Conservation (phyloP, 2,797 vertebrate genomes). For the Lophius americanus region DNA sequence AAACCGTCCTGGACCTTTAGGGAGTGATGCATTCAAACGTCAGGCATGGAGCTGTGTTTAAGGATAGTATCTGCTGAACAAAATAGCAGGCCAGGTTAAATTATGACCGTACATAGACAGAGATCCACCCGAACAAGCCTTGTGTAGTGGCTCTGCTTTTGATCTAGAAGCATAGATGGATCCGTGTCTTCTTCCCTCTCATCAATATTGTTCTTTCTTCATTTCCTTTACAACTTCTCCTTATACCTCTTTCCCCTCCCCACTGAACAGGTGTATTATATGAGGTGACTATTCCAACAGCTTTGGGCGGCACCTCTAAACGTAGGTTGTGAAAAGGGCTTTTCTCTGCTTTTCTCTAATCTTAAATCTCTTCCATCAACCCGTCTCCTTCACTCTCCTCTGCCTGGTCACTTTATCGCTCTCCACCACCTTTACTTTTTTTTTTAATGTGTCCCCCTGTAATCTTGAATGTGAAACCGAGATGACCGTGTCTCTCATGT, state of each 20-base stretch:
- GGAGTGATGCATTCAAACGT: conserved; percentile 33
- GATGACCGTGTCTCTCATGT: conserved; percentile 48
- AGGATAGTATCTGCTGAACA: conserved; percentile 40
- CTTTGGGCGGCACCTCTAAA: conserved; percentile 73
- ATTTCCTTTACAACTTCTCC: conserved; percentile 56
- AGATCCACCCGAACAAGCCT: conserved; percentile 66
- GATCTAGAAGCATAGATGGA: conserved; percentile 68
- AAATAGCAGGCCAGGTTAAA: conserved; percentile 55
- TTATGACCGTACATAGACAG: conserved; percentile 48
- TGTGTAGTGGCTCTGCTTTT: conserved; percentile 66
- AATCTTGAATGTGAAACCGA: conserved; percentile 64
- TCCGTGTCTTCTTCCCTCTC: conserved; percentile 55
- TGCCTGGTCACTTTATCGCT: conserved; percentile 58
- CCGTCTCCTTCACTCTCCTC: conserved; percentile 57
- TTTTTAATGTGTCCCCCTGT: conserved; percentile 54
- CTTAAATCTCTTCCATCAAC: conserved; percentile 68
- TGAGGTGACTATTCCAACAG: conserved; percentile 67
- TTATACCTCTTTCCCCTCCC: conserved; percentile 58
- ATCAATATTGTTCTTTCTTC: conserved; percentile 59
- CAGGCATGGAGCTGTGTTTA: conserved; percentile 32
- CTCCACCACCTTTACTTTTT: conserved; percentile 54
- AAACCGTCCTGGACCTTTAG: conserved; percentile 11
- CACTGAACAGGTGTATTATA: conserved; percentile 76
- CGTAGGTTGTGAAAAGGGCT: conserved; percentile 73
- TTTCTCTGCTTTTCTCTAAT: conserved; percentile 72